Base-by-base conservation (phyloP, 2,888 invertebrate genomes). In the Drosophila flavopinicola region DNA sequence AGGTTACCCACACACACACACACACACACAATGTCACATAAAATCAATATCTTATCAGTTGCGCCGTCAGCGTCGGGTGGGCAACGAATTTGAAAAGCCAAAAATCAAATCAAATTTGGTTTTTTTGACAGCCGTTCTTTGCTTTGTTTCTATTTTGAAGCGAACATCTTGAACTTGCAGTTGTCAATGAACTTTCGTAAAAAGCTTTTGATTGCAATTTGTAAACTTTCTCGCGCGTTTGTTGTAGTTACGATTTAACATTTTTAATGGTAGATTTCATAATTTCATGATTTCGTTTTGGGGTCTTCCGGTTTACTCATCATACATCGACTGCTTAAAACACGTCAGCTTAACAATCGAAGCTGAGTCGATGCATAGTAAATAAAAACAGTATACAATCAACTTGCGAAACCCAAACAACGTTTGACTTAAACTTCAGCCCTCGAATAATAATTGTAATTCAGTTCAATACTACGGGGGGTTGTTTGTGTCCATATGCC, bases 31-130 rank as follows among this genome's bases (percentile, higher is more conserved):
- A 9, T 7, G 49, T 23, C 17, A 73, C 38, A 35, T 37, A 61
- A 47, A 78, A 84, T 78, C 84, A 61, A 78, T 79, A 79, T 69
- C 78, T 85, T 79, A 79, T 79, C 79, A 85, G 75, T 45, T n/a
- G 32, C 47, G 60, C 17, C 24, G 41, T 25, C 17, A 53, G 30
- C 32, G 49, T 30, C 24, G 30, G 30, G 1, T 6, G 52, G 42
- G 13, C 44, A 39, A 29, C 29, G 13, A 49, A 57, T 37, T 27
- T 6, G 37, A 27, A 25, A 20, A 20, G 4, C 20, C 20, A 20
- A 2, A 20, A 47, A 23, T 6, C 25, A 48, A 41, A 44, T 58
- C 15, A 24, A 56, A 42, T 23, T 51, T 47, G 15, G 47, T 63
- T 47, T 56, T 24, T 54, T 37, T 29, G 13, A 30, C 35, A 15